These are phyloP conservation scores for Sus scrofa DNA, from an alignment of 2,113 vertebrate genomes.

Conservation along the genomic window T2T-Sscrofa CM000830.6:26268501-26269000, in stretches of 20 bases:
- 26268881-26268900: background rate
- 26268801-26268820: background rate
- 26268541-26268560: background rate
- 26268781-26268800: background rate
- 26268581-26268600: background rate
- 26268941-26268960: background rate
- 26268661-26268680: background rate
- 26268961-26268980: background rate
- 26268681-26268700: background rate
- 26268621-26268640: background rate
- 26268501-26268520: background rate
- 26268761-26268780: background rate
- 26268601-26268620: constrained; percentile 10
- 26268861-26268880: background rate
- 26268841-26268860: constrained; percentile 1
- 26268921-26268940: background rate
- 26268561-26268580: background rate
- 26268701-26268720: background rate
- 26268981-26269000: background rate
- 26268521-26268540: background rate
- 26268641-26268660: background rate
- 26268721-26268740: constrained; percentile 8
- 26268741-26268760: background rate
- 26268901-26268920: background rate
- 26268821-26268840: constrained; percentile 2